Evolutionary conservation across 2,113 vertebrate species (phyloP).

Genomic region (Camelus bactrianus): DNA sequence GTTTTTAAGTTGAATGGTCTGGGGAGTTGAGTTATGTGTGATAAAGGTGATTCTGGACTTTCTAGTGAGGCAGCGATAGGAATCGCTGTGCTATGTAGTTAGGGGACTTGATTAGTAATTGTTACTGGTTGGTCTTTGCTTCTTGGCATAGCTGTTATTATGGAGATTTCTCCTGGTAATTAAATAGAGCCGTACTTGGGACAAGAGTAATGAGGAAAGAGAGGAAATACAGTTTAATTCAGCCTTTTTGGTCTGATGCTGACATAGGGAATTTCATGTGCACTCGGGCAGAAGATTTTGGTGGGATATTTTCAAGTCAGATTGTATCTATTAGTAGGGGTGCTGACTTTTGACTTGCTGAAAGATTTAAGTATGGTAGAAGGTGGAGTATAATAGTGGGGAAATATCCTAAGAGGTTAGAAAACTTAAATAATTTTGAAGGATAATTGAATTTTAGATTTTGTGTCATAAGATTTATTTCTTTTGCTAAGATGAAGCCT

Average conservation of each 20-base stretch:
- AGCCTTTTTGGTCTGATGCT: not conserved
- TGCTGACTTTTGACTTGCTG: not conserved
- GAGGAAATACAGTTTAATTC: not conserved
- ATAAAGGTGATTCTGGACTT: no score
- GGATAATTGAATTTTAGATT: not conserved
- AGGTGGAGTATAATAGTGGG: not conserved
- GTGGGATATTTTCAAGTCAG: not conserved
- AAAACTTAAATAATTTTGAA: not conserved
- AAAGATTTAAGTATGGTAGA: not conserved
- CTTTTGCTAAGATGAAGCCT: not conserved
- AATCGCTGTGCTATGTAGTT: no score
- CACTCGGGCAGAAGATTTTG: not conserved
- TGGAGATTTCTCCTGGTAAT: no score
- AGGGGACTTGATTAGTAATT: no score
- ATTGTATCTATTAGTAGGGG: not conserved
- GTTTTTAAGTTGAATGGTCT: no score
- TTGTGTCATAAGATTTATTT: not conserved
- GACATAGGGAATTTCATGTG: not conserved
- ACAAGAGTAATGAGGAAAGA: no score
- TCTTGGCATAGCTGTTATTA: no score
- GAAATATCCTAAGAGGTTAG: not conserved
- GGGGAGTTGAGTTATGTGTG: no score
- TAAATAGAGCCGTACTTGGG: no score
- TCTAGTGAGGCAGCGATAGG: no score
- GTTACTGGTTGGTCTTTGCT: no score